Evolutionary conservation across 2,113 vertebrate genomes (phyloP).

Genomic region (Plotosus lineatus): DNA sequence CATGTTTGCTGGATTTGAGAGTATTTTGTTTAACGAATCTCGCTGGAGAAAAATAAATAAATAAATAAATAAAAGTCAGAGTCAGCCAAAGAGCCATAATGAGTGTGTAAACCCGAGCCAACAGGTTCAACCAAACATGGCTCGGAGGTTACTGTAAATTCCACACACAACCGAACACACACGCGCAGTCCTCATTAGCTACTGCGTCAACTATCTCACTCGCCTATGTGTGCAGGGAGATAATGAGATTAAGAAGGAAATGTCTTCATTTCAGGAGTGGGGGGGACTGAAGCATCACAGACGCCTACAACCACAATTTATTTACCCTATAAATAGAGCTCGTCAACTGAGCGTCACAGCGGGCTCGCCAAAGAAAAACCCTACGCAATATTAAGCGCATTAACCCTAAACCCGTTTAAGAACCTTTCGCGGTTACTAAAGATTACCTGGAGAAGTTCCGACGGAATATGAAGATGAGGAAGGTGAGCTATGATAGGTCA

Average conservation of each 20-base stretch:
- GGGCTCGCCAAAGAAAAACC: not conserved
- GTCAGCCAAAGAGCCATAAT: slow-evolving; percentile 42
- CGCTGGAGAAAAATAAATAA: slow-evolving; percentile 28
- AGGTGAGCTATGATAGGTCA: slow-evolving; percentile 86
- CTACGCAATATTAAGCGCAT: not conserved
- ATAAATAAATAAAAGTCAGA: not conserved
- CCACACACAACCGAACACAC: not conserved
- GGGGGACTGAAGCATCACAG: not conserved
- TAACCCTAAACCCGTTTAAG: not conserved
- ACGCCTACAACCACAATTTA: slow-evolving; percentile 20
- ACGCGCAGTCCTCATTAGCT: slow-evolving; percentile 37
- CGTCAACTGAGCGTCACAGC: slow-evolving; percentile 15
- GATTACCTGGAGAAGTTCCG: slow-evolving; percentile 84
- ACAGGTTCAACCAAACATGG: slow-evolving; percentile 48
- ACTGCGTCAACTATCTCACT: slow-evolving; percentile 18
- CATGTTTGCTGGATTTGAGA: slow-evolving; percentile 49
- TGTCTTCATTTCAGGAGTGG: slow-evolving; percentile 5
- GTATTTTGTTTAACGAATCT: slow-evolving; percentile 56
- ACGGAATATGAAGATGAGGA: slow-evolving; percentile 84
- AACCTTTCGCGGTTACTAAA: not conserved
- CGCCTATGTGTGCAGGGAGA: slow-evolving; percentile 3
- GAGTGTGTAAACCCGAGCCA: slow-evolving; percentile 35
- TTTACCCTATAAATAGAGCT: slow-evolving; percentile 35
- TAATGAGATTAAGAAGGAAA: slow-evolving; percentile 39
- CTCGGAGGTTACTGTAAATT: slow-evolving; percentile 28